Percentiles rank a stretch among this genome's conserved stretches.
phyloP scores from a whole-genome alignment of 2,113 vertebrate genomes.

The Coturnix japonica region DNA sequence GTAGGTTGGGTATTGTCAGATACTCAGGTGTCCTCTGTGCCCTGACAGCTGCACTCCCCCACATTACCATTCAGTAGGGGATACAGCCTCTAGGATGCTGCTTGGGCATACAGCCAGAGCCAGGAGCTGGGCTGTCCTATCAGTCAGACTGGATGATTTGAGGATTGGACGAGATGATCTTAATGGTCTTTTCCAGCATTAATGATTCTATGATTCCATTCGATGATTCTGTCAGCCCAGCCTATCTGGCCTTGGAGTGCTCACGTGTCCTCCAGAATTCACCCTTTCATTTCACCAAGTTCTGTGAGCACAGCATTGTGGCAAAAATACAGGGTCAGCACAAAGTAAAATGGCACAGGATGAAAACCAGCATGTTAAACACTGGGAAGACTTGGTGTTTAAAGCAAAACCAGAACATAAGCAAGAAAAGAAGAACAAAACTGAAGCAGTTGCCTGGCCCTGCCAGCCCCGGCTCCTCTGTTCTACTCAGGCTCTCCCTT shows the following conservation, averaged over 20 bases:
- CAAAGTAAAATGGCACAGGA: not conserved
- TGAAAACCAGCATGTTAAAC: not conserved
- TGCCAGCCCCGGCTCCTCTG: not conserved
- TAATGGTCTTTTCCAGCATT: too few species aligned
- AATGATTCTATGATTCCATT: too few species aligned
- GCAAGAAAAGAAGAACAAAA: not conserved
- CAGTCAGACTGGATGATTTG: too few species aligned
- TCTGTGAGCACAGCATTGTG: not conserved
- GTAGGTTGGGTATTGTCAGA: conserved; percentile 43
- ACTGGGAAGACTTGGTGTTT: not conserved
- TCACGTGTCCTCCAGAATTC: rapidly evolving
- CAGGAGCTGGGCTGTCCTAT: not conserved
- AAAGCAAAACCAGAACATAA: not conserved
- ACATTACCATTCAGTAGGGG: not conserved
- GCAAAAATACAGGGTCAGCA: not conserved
- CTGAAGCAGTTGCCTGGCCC: not conserved
- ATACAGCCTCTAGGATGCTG: not conserved
- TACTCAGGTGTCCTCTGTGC: not conserved
- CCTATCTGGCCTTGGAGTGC: not conserved
- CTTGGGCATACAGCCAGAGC: not conserved
- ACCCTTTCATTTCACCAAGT: not conserved
- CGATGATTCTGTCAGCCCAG: not conserved
- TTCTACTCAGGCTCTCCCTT: not conserved
- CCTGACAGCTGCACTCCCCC: conserved; percentile 7
- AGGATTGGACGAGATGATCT: too few species aligned